Conservation (phyloP, 1,140 invertebrate genomes). For the Halesus radiatus region DNA sequence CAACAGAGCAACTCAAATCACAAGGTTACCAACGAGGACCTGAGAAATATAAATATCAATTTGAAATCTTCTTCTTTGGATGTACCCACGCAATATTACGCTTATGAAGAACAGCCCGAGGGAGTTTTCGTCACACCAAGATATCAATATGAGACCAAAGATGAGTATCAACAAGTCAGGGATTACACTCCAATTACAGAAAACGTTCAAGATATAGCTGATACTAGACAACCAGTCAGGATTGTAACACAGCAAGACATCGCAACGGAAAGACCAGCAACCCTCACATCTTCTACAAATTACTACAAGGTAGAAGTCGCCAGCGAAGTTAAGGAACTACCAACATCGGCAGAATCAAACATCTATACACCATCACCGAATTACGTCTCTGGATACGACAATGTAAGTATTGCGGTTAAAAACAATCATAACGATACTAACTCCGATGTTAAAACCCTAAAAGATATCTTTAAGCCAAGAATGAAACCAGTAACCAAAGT, state of each 20-base stretch:
- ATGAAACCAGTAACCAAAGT: conserved; percentile 10
- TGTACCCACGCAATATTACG: conserved; percentile 15
- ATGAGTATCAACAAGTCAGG: conserved; percentile 58
- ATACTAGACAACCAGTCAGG: conserved; percentile 57
- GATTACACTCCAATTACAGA: conserved; percentile 67
- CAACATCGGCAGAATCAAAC: background rate
- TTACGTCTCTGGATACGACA: conserved; percentile 39
- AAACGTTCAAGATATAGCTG: conserved; percentile 64
- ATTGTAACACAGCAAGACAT: conserved; percentile 46
- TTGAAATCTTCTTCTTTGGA: conserved; percentile 51
- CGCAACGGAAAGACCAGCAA: conserved; percentile 51
- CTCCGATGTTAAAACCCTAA: conserved; percentile 6
- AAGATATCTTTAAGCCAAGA: conserved; percentile 18
- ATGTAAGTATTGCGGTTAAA: conserved; percentile 53
- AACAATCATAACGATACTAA: conserved; percentile 36
- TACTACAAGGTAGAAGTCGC: conserved; percentile 66
- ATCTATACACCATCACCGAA: background rate
- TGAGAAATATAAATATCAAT: conserved; percentile 48
- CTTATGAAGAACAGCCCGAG: conserved; percentile 21
- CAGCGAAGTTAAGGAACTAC: conserved; percentile 57
- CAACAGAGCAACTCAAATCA: conserved; percentile 31
- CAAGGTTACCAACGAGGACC: conserved; percentile 31
- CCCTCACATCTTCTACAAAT: conserved; percentile 60
- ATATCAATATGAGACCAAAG: conserved; percentile 29
- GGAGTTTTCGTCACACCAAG: background rate